A percentile compares a stretch with the other conserved stretches of the same genome.
Conservation (phyloP, 1,140 invertebrate species). For the Bombus confusus region DNA sequence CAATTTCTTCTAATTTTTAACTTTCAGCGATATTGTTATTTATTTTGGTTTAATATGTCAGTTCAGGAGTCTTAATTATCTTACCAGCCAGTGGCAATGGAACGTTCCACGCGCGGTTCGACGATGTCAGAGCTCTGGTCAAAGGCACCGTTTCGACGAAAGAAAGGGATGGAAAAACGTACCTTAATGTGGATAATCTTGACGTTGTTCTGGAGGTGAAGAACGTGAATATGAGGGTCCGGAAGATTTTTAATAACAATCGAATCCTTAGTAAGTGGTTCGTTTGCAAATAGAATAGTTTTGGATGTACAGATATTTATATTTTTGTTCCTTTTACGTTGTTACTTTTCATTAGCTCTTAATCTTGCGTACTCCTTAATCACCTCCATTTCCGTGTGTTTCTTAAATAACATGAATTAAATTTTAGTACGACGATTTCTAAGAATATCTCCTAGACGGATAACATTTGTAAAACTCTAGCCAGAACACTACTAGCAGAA, state of each 20-base stretch:
- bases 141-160: conserved; percentile 84
- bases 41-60: conserved; percentile 50
- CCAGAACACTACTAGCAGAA: no score
- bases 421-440: not conserved
- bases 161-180: conserved; percentile 81
- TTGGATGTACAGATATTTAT: not conserved
- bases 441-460: not conserved
- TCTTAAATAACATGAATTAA: not conserved
- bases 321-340: not conserved
- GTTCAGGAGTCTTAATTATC: conserved; percentile 87
- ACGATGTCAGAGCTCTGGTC: conserved; percentile 85
- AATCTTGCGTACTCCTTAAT: no score
- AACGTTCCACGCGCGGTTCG: conserved; percentile 87
- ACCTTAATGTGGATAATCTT: conserved; percentile 86
- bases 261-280: conserved; percentile 86
- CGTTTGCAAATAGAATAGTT: not conserved
- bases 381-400: no score
- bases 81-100: conserved; percentile 88
- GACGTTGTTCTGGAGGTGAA: conserved; percentile 86
- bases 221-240: conserved; percentile 86
- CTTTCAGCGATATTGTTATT: not conserved
- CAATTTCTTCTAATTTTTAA: no score
- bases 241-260: conserved; percentile 87
- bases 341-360: not conserved
- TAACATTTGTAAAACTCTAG: no score